phyloP scores from a whole-genome alignment of 2,797 vertebrate genomes.

The Pangasius larnaudii region DNA sequence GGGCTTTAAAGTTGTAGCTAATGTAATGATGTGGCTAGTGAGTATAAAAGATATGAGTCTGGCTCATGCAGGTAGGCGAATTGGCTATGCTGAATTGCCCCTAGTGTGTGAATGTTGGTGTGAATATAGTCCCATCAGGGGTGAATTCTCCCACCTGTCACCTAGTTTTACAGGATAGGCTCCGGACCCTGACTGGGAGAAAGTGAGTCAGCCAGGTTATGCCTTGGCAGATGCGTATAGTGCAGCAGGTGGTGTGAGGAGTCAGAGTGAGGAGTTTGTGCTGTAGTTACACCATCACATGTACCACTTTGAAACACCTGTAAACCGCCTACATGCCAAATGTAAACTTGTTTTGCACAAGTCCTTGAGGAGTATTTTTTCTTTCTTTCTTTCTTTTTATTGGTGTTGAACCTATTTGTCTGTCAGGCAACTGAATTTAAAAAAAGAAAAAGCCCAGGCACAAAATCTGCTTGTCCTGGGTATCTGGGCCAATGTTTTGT shows the following conservation, averaged over 20 bases:
- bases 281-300: not conserved
- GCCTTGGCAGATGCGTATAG: not conserved
- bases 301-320: not conserved
- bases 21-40: not conserved
- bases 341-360: not conserved
- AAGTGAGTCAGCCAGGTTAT: not conserved
- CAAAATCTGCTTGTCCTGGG: not conserved
- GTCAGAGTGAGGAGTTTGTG: not conserved
- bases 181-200: not conserved
- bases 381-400: not conserved
- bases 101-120: too few species aligned
- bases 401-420: not conserved
- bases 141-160: not conserved
- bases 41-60: not conserved
- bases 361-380: not conserved
- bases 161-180: too few species aligned
- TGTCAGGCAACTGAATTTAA: not conserved
- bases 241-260: not conserved
- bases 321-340: not conserved
- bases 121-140: not conserved
- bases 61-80: not conserved
- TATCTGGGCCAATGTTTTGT: conserved; percentile 2
- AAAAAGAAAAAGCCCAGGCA: not conserved
- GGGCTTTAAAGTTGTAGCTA: not conserved
- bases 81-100: not conserved